Evolutionary conservation across 2,888 invertebrate genomes (phyloP).

Genomic region (Lysandra bellargus): DNA sequence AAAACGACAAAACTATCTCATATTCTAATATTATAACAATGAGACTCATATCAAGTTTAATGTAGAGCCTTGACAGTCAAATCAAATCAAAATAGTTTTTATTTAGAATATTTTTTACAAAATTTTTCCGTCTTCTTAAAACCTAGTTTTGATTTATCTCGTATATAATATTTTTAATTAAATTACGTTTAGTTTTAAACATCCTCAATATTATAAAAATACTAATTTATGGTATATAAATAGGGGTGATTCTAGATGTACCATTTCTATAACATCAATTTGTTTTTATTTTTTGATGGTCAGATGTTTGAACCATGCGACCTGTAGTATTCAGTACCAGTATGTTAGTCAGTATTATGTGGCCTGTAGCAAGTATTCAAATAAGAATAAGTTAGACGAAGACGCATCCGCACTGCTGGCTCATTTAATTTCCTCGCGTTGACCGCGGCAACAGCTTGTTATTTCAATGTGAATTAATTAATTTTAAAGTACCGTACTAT

Average conservation of each 20-base stretch:
- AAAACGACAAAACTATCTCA: not conserved
- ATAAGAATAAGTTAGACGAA: conserved; percentile 50
- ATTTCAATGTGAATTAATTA: conserved; percentile 51
- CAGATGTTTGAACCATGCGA: too few relatives aligned
- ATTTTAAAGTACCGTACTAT: conserved; percentile 29
- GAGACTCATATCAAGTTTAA: not conserved
- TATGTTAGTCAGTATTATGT: not conserved
- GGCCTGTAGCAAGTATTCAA: conserved; percentile 41
- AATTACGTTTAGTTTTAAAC: not conserved
- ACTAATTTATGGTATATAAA: too few relatives aligned
- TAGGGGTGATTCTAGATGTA: not conserved
- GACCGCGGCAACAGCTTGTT: conserved; percentile 66
- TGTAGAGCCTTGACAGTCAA: not conserved
- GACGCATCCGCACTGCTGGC: conserved; percentile 53
- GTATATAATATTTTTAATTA: not conserved
- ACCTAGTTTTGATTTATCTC: not conserved
- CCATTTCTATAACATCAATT: not conserved
- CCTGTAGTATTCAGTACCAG: not conserved
- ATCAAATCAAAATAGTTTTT: too few relatives aligned
- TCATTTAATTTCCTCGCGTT: conserved; percentile 67
- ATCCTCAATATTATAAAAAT: not conserved
- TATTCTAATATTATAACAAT: not conserved
- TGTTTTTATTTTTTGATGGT: not conserved
- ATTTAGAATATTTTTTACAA: too few relatives aligned
- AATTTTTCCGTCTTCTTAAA: too few relatives aligned